Evolutionary conservation across 2,797 vertebrate species (phyloP), one percentile per base, ranked within the genome.

Genomic region (Alfaro cultratus): DNA sequence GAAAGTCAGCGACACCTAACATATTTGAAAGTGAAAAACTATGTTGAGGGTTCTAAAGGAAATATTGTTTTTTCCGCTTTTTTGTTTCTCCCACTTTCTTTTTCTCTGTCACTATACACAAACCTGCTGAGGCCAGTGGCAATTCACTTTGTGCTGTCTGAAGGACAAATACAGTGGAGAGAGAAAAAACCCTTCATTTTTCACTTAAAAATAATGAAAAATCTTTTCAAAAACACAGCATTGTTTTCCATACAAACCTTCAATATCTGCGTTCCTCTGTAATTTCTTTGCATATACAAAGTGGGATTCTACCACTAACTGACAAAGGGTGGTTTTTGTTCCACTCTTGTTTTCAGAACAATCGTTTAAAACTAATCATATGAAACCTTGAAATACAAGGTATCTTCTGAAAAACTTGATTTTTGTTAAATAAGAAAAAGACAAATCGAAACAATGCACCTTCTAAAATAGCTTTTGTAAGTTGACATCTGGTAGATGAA

Each of bases 21-120:
- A n/a, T 5, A 29, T 71, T 71, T 43, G 23, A 71, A 71, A 45
- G 26, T n/a, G 41, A 45, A 71, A 71, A 71, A n/a, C 39, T 71
- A 62, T 73, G 34, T 64, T 55, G 74, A 71, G 41, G 41, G 16
- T 45, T 45, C 68, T n/a, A 71, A 71, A n/a, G 68, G 12, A 45
- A 71, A 71, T n/a, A 71, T 70, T 70, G 68, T 71, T 71, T 68
- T 68, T 68, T 21, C 36, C 11, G 41, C 83, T 85, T 72, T 23
- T 84, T 85, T 73, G 64, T 36, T 87, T 86, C 86, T 83, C 73
- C 80, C 68, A 83, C 47, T 86, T 80, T 77, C 73, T 74, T 71
- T 79, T 78, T 82, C 53, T 62, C 73, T 60, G 64, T 70, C 26
- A 55, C 8, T 36, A 34, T 46, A 62, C n/a, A 77, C 78, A 68